A percentile compares a stretch with the other conserved stretches of the same genome.
These are phyloP conservation scores for Microdon myrmicae DNA, from an alignment of 2,888 invertebrate species.

Conservation along the genomic window DNA sequence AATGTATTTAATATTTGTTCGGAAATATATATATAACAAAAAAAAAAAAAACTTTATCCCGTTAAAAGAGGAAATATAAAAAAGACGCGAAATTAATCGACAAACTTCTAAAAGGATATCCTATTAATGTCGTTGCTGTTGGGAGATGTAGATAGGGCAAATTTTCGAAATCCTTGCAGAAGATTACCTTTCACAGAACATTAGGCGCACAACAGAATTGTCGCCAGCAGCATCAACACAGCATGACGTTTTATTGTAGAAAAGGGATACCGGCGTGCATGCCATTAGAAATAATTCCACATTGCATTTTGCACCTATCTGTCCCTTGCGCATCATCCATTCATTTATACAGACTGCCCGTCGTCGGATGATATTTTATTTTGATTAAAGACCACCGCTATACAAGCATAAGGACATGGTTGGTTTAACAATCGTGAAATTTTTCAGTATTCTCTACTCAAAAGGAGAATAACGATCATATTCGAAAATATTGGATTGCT, in stretches of 20 bases:
- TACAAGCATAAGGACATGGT: no score
- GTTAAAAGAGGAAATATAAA: no score
- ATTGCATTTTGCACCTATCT: constrained; percentile 2
- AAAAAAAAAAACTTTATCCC: constrained; percentile 18
- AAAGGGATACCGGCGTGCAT: constrained; percentile 8
- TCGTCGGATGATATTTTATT: constrained; percentile 21
- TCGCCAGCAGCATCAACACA: neutral
- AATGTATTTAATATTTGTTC: no score
- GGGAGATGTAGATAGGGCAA: neutral
- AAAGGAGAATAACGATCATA: no score
- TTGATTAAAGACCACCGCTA: constrained; percentile 15
- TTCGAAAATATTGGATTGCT: no score
- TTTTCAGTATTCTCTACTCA: no score
- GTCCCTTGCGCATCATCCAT: constrained; percentile 24
- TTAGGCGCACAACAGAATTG: constrained; percentile 2
- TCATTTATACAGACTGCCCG: constrained; percentile 28
- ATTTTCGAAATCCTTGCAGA: constrained; percentile 23
- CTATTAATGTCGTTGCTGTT: constrained; percentile 25
- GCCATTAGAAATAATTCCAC: constrained; percentile 28
- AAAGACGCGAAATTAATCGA: constrained; percentile 34
- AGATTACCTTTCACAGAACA: constrained; percentile 28
- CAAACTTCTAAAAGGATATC: constrained; percentile 8
- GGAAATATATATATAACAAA: constrained; percentile 41
- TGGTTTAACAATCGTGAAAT: constrained; percentile 1
- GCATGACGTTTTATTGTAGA: constrained; percentile 3